Base-by-base conservation (phyloP, 2,888 invertebrate species). In the Drosophila neoperkinsi region DNA sequence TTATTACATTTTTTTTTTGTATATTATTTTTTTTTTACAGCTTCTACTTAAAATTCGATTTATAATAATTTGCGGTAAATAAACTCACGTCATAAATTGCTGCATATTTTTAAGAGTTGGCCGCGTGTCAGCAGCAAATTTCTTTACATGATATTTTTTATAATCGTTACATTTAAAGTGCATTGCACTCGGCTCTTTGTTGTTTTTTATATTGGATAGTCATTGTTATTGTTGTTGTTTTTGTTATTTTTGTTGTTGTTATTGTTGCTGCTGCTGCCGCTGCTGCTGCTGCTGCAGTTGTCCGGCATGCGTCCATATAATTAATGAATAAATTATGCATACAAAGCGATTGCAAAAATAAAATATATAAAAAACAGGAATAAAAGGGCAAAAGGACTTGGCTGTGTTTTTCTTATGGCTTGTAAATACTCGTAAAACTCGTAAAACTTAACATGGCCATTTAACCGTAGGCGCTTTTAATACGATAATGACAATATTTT, bases 11-110 rank as follows among this genome's bases (percentile, higher is more conserved):
- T 9, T 25, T 43, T n/a, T 21, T 41, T 11, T n/a, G 0, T 6
- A 3, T 21, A 7, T 21, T n/a, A 13, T 3, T n/a, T 65, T 57
- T 28, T 28, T 46, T 55, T 50, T 72, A 2, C 21, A 25, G 58
- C 56, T 71, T 70, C 61, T 83, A 80, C 86, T 88, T 90, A 82
- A 86, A 85, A 90, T 80, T 90, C 90, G 85, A 86, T 86, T 85
- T 90, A 86, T 86, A 86, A 90, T 78, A 86, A 86, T 90, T 90
- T 90, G 89, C 83, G 90, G 84, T 78, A 90, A 90, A 86, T 86
- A 86, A 90, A 88, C 81, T 85, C 88, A 64, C 71, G 61, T 69
- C 76, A 82, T 90, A 88, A 90, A 88, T 79, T 79, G 71, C 59
- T 74, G 76, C 71, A 71, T 74, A 71, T 65, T 81, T 88, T 82